Evolutionary conservation across 2,113 vertebrate species (phyloP), one percentile per base, ranked within the genome.

Genomic region (Hippolais icterina): DNA sequence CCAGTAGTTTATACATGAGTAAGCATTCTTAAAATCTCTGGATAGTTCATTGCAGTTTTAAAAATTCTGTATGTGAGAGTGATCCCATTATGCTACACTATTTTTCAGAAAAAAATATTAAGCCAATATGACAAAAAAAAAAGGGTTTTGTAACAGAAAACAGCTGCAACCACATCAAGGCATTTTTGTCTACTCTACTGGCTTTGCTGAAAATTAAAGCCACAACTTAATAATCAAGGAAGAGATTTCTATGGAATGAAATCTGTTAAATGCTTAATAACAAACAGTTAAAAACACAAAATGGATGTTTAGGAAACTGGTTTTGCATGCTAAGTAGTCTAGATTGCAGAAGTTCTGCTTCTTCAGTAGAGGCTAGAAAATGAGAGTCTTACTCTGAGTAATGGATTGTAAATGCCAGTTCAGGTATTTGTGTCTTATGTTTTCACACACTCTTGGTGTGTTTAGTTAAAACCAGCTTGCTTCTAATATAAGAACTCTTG

Each of bases 161-260:
- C 95, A 94, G 94, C 89, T 94, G 95, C 91, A 93, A 85, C 96
- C 96, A 97, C 97, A 97, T 94, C 96, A 96, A 97, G 96, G 94
- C 95, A 96, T 97, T 96, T 93, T 97, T 95, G 81, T 90, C 91
- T 91, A 35, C 68, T 86, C 70, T 65, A 7, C 44, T 94, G 91
- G 88, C 84, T 97, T 94, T 92, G 76, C 95, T 93, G 83, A 89
- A 97, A 96, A 93, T 96, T 88, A 93, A 92, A 97, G 79, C 92
- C 93, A 93, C 88, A 92, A 64, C 74, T 93, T 94, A 94, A 92
- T 92, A 85, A 96, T 90, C 64, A 75, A 61, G 77, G 71, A 89
- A 93, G 50, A 91, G 71, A 78, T 49, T 92, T 90, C 60, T 94
- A 1, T 93, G 88, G 83, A 81, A 92, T 91, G 79, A 96, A 96